Conservation (phyloP, 1,140 invertebrate genomes). For the Sminthurides bifidus region DNA sequence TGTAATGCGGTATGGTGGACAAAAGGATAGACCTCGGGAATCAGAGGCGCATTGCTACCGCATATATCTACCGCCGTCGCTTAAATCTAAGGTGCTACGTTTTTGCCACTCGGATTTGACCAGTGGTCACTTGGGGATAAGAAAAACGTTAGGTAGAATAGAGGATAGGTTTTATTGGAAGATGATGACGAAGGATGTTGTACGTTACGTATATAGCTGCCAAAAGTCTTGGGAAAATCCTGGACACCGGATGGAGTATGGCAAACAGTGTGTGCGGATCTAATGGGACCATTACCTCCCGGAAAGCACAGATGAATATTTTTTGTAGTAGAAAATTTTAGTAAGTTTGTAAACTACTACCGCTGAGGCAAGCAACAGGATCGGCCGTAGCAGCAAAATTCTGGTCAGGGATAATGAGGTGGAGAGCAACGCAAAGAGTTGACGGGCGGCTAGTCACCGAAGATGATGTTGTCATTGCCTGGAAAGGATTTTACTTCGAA, state of each 20-base stretch:
- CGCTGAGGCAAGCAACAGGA: conserved; percentile 5
- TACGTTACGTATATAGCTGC: neutral
- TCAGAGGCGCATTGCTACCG: neutral
- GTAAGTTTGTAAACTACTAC: conserved; percentile 25
- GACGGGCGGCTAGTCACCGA: no score
- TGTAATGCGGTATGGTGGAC: neutral
- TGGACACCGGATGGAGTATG: conserved; percentile 13
- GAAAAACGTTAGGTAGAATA: conserved; percentile 7
- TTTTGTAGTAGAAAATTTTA: conserved; percentile 26
- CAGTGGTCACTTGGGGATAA: neutral
- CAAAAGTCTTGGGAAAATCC: neutral
- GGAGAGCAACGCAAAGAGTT: conserved; percentile 31
- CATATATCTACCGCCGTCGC: neutral
- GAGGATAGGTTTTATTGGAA: conserved; percentile 32
- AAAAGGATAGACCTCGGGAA: conserved; percentile 8
- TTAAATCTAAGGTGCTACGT: neutral
- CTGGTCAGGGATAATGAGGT: conserved; percentile 27
- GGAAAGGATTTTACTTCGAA: no score
- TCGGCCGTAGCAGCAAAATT: conserved; percentile 13
- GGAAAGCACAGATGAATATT: conserved; percentile 14
- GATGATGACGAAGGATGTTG: conserved; percentile 30
- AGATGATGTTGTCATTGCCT: no score
- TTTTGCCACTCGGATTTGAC: neutral
- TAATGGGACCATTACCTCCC: conserved; percentile 26
- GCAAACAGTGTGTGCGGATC: conserved; percentile 23